Base-by-base conservation (phyloP, 2,888 invertebrate genomes). In the Eilema depressum region DNA sequence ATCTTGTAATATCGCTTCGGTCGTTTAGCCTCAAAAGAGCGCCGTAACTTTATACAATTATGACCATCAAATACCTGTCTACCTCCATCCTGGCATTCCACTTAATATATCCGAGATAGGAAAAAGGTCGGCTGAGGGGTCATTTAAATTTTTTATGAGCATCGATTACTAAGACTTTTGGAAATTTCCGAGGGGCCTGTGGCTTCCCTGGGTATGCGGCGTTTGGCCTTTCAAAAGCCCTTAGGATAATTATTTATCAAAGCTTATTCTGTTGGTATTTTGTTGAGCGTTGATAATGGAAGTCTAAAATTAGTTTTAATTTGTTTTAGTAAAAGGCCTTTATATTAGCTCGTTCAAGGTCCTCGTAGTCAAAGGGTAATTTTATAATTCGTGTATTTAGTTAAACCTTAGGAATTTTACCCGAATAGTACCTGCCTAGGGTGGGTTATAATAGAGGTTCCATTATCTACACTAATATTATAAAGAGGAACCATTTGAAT, bases 71-170 rank as follows among this genome's bases (percentile, higher is more conserved):
- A 57, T 57, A 57, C 25, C 56, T 26, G 20, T 57, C n/a, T 63
- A 28, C 63, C 56, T 30, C 14, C 69, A 23, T 65, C 53, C 33
- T 53, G 41, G 53, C 26, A 69, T 69, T 47, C 30, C 47, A 23
- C 17, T 30, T 69, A 61, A 69, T 60, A 69, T 64, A 37, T 41
- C 30, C 17, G 53, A 33, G 66, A 56, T 70, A n/a, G 41, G 30
- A 66, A 70, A 71, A 74, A 70, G 74, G 78, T 63, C 28, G 57
- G 14, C 37, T 63, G 66, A 56, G 47, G 57, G 57, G 60, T 14
- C 53, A 68, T 74, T 81, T 66, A 76, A 69, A 73, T 68, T 81
- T 74, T 75, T 69, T 70, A 75, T 74, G 69, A 78, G 63, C 41
- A 59, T 70, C 23, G 67, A 73, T 68, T 70, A 65, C 37, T 20